Evolutionary conservation across 2,888 invertebrate genomes (phyloP).

Genomic region (Eristalis tenax): DNA sequence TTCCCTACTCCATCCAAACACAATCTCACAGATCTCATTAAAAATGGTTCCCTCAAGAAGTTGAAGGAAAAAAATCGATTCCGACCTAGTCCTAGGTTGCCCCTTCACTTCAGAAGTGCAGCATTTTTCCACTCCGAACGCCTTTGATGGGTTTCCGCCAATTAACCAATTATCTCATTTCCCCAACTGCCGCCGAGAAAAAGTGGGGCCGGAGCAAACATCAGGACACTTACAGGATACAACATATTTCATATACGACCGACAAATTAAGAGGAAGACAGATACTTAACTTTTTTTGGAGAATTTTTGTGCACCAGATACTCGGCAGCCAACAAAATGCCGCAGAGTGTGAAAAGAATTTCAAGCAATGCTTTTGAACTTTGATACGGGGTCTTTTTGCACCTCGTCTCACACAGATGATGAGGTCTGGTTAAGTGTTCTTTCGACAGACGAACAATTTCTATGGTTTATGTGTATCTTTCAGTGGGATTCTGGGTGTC

Average conservation of each 20-base stretch:
- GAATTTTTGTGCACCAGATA: neutral
- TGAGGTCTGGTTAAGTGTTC: neutral
- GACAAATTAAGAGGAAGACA: neutral
- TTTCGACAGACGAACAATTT: neutral
- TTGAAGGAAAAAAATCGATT: neutral
- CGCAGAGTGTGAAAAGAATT: conserved; percentile 26
- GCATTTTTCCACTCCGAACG: conserved; percentile 8
- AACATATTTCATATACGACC: neutral
- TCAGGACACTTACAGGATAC: too few relatives aligned
- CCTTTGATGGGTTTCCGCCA: conserved; percentile 36
- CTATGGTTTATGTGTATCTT: neutral
- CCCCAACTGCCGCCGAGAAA: neutral
- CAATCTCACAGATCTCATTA: neutral
- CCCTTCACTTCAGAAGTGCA: neutral
- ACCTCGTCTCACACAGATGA: too few relatives aligned
- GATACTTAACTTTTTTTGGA: neutral
- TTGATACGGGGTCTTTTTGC: too few relatives aligned
- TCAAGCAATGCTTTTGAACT: conserved; percentile 25
- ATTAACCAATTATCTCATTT: conserved; percentile 39
- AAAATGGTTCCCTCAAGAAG: neutral
- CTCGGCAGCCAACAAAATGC: conserved; percentile 19
- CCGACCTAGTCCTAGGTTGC: neutral
- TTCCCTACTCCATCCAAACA: too few relatives aligned
- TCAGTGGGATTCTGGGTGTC: neutral
- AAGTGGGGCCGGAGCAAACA: too few relatives aligned